Evolutionary conservation across 2,888 invertebrate species (phyloP), one percentile per base, ranked within the genome.

Genomic region (Tiliacea aurago): DNA sequence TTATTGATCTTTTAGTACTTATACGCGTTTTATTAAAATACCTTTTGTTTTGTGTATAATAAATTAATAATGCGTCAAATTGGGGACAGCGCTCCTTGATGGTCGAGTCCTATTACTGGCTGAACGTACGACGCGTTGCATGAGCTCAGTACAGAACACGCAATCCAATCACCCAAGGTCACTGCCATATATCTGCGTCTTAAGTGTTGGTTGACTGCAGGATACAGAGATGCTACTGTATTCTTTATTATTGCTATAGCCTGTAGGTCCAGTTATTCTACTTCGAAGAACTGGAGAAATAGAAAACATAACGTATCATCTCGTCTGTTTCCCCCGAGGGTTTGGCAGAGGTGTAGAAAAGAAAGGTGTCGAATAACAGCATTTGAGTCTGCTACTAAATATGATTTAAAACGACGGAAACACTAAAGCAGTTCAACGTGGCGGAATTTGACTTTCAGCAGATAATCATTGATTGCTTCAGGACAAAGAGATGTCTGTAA

Each of bases 161-260:
- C n/a, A n/a, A n/a, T n/a, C n/a, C n/a, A n/a, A n/a, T n/a, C n/a
- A n/a, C n/a, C n/a, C n/a, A n/a, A n/a, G n/a, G n/a, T n/a, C n/a
- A n/a, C n/a, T n/a, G n/a, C n/a, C n/a, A n/a, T n/a, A n/a, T n/a
- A n/a, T n/a, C n/a, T n/a, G n/a, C n/a, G n/a, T n/a, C n/a, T n/a
- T n/a, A n/a, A 58, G 58, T 67, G 13, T n/a, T 56, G 37, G 56
- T 49, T 67, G 20, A 53, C 68, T 47, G 43, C 55, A 47, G 53
- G 43, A 74, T 68, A 61, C 37, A 13, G 53, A 70, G 37, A 63
- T 3, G 53, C 49, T 59, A 67, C 33, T 45, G 49, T 66, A 62
- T 20, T 51, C 41, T 64, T 28, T 81, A 47, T 59, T 59, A 43
- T 15, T 59, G 4, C 5, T 15, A 4, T 59, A n/a, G n/a, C 41